Percentiles rank a stretch among this genome's conserved stretches.
Evolutionary conservation across 2,888 invertebrate genomes (phyloP).

Genomic region (Tipula confusa): DNA sequence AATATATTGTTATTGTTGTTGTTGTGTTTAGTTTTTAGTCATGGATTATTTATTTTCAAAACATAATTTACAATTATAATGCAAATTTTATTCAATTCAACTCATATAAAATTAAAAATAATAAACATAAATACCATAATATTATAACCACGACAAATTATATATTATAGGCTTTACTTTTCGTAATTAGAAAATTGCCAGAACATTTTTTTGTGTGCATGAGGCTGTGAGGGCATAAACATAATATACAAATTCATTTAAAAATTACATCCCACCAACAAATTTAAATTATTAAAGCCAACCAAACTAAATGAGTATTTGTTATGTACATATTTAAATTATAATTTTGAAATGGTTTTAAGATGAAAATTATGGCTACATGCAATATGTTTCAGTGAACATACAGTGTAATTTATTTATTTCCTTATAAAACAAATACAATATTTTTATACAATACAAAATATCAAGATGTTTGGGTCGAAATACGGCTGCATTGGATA

Average conservation of each 20-base stretch:
- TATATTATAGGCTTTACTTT: constrained; percentile 9
- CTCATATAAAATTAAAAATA: background rate
- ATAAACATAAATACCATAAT: background rate
- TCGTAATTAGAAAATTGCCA: background rate
- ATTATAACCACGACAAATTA: constrained; percentile 3
- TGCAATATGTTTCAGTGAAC: too few relatives aligned
- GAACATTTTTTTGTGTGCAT: background rate
- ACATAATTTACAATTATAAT: constrained; percentile 12
- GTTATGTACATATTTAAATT: too few relatives aligned
- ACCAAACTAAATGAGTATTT: background rate
- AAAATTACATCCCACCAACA: background rate
- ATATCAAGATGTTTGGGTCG: background rate
- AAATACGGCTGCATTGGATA: background rate
- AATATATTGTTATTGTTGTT: background rate
- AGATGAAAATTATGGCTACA: too few relatives aligned
- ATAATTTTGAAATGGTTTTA: too few relatives aligned
- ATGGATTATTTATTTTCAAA: background rate
- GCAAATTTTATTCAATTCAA: constrained; percentile 1
- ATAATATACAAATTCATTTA: background rate
- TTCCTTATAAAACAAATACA: background rate
- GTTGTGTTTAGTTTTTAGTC: background rate
- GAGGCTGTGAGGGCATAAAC: background rate
- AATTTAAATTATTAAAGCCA: background rate
- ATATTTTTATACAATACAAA: too few relatives aligned
- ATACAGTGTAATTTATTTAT: too few relatives aligned